Evolutionary conservation across 2,113 vertebrate genomes (phyloP).

Genomic region (Dascyllus trimaculatus): DNA sequence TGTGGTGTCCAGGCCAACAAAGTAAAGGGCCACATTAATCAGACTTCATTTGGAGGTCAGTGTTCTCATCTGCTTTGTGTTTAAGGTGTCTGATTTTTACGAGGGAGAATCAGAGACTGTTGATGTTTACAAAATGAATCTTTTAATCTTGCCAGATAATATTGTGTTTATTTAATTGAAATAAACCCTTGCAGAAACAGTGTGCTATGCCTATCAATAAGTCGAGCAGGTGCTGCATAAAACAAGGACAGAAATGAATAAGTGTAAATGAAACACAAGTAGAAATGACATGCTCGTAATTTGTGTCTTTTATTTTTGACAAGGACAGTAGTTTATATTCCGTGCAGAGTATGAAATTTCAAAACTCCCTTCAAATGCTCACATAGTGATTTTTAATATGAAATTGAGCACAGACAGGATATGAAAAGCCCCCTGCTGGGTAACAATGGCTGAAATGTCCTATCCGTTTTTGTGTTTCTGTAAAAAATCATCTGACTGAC

Average conservation of each 20-base stretch:
- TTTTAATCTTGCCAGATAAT: constrained; percentile 29
- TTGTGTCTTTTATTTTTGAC: constrained; percentile 10
- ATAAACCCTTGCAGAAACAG: constrained; percentile 10
- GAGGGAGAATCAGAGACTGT: no score
- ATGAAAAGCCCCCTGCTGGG: constrained; percentile 49
- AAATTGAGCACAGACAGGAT: constrained; percentile 1
- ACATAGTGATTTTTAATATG: constrained; percentile 19
- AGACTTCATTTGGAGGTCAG: constrained; percentile 11
- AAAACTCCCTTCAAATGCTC: constrained; percentile 4
- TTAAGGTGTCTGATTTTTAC: constrained; percentile 14
- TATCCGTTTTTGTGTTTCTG: constrained; percentile 5
- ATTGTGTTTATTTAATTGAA: constrained; percentile 44
- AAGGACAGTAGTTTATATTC: constrained; percentile 17
- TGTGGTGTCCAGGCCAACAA: not conserved
- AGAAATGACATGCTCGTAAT: constrained; percentile 18
- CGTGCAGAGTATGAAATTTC: constrained; percentile 23
- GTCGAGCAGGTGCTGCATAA: constrained; percentile 9
- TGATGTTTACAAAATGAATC: constrained; percentile 8
- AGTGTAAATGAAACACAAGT: constrained; percentile 22
- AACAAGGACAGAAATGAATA: constrained; percentile 22
- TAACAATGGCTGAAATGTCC: constrained; percentile 1
- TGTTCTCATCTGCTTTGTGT: constrained; percentile 24
- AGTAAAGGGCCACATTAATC: constrained; percentile 25
- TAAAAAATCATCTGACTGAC: constrained; percentile 30
- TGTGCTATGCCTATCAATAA: constrained; percentile 1